Evolutionary conservation across 2,888 invertebrate species (phyloP).

Genomic region (Hemithea aestivaria): DNA sequence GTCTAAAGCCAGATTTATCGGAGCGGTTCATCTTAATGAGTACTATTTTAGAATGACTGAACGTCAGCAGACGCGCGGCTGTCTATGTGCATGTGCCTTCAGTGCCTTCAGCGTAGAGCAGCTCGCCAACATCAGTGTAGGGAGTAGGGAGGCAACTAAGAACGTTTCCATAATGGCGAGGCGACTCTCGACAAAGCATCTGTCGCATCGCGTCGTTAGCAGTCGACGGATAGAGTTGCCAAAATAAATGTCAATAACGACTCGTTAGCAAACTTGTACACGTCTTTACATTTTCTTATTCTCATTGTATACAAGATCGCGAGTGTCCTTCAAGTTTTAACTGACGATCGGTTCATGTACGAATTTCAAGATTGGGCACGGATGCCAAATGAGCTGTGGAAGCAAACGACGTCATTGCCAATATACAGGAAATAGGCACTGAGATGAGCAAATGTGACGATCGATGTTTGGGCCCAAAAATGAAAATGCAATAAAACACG

Average conservation of each 20-base stretch:
- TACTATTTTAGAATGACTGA: constrained; percentile 47
- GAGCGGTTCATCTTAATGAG: constrained; percentile 43
- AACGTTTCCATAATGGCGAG: constrained; percentile 47
- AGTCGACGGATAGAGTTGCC: constrained; percentile 39
- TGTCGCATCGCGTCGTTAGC: constrained; percentile 38
- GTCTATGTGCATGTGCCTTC: too few species aligned
- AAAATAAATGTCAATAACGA: constrained; percentile 56
- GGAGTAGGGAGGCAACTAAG: constrained; percentile 47
- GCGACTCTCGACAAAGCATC: constrained; percentile 47
- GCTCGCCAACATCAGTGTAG: constrained; percentile 15
- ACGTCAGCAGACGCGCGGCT: constrained; percentile 45
- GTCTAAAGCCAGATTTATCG: constrained; percentile 28
- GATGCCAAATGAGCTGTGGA: constrained; percentile 28
- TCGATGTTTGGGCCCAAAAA: constrained; percentile 15
- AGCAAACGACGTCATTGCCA: constrained; percentile 25
- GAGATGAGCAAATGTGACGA: constrained; percentile 18
- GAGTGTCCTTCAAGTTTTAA: constrained; percentile 25
- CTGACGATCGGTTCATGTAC: constrained; percentile 24
- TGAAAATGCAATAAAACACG: constrained; percentile 9
- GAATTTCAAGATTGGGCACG: constrained; percentile 23
- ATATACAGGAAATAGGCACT: constrained; percentile 25
- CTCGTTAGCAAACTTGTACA: constrained; percentile 37
- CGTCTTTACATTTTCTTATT: constrained; percentile 26
- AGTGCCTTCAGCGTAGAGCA: constrained; percentile 7
- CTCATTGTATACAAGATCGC: constrained; percentile 16